Evolutionary conservation across 1,140 invertebrate species (phyloP).

Genomic region (Telenomus remus): DNA sequence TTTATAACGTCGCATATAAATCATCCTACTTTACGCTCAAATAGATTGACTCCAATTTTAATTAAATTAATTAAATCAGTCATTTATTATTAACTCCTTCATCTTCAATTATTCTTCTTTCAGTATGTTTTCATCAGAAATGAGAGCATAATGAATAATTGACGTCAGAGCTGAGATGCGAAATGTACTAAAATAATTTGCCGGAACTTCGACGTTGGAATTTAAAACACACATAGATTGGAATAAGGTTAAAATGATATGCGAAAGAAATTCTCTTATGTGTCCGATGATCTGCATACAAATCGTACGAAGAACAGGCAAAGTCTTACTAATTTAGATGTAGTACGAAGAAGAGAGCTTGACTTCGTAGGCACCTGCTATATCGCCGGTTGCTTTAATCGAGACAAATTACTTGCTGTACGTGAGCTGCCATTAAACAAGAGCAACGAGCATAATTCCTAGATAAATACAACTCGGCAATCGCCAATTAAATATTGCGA

Average conservation of each 20-base stretch:
- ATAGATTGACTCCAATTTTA: no score
- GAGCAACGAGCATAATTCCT: constrained; percentile 43
- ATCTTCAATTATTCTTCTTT: no score
- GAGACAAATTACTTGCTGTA: constrained; percentile 48
- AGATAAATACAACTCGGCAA: constrained; percentile 28
- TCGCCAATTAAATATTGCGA: constrained; percentile 18
- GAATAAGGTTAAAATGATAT: constrained; percentile 28
- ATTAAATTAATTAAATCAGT: no score
- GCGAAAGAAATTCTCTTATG: constrained; percentile 27
- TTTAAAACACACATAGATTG: constrained; percentile 20
- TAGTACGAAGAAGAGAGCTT: constrained; percentile 25
- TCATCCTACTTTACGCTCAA: no score
- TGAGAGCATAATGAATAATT: no score
- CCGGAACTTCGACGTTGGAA: constrained; percentile 27
- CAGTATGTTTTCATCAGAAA: no score
- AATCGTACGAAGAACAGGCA: constrained; percentile 26
- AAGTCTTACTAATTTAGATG: constrained; percentile 39
- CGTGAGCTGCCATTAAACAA: constrained; percentile 44
- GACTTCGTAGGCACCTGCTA: constrained; percentile 33
- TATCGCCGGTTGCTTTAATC: constrained; percentile 47
- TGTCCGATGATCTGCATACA: constrained; percentile 39
- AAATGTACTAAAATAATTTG: constrained; percentile 22
- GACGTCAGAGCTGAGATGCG: no score
- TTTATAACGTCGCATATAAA: no score
- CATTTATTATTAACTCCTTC: no score